These are phyloP conservation scores for Dryoscopus gambensis DNA, from an alignment of 2,113 vertebrate genomes.

Conservation along the genomic window DNA sequence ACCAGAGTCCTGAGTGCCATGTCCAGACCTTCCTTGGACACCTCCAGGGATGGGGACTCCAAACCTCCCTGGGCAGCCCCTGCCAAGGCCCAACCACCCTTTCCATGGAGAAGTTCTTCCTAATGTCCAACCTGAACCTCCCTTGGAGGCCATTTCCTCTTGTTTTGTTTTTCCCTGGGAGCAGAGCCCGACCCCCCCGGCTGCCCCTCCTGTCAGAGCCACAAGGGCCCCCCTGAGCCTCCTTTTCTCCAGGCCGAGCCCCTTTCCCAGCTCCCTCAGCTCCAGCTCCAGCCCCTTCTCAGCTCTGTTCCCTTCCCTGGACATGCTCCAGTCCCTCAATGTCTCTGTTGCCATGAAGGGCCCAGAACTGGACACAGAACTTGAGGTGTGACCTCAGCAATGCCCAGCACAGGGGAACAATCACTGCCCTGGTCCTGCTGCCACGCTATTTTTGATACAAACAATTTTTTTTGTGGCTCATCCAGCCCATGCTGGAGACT, in stretches of 20 bases:
- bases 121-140: background rate
- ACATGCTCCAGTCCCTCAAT: background rate
- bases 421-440: background rate
- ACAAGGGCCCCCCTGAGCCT: background rate
- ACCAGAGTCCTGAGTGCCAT: background rate
- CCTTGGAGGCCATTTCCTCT: background rate
- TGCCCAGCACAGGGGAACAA: background rate
- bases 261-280: background rate
- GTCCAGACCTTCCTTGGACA: background rate
- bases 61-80: background rate
- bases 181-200: background rate
- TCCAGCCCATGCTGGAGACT: background rate
- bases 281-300: rapidly evolving
- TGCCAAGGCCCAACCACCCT: background rate
- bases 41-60: background rate
- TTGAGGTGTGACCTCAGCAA: background rate
- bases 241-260: background rate
- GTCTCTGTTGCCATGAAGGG: background rate
- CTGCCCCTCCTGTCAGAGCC: background rate
- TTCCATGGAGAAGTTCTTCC: background rate
- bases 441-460: background rate
- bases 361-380: background rate
- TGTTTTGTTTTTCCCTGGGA: background rate
- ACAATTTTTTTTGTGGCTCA: background rate
- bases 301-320: background rate